Evolutionary conservation across 2,113 vertebrate genomes (phyloP), one percentile per base, ranked within the genome.

Genomic region (Eleginops maclovinus): DNA sequence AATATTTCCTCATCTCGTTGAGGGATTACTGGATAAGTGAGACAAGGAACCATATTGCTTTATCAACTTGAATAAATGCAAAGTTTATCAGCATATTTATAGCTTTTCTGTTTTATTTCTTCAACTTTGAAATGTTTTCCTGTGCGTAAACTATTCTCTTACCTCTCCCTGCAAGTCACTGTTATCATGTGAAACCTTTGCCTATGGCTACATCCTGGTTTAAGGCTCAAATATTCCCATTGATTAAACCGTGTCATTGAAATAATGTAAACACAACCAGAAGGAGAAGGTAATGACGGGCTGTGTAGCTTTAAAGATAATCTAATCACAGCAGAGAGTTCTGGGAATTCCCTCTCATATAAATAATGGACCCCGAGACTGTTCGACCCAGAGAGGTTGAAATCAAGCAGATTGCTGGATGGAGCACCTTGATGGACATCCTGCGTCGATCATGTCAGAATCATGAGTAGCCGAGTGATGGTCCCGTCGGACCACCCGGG

Each of bases 401-500:
- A 86, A 83, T 82, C 75, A 79, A 78, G 75, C 76, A 72, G 75
- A 85, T 64, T 70, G 83, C 82, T 66, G 81, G 75, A 80, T 73
- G 75, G 72, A 77, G 79, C 61, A 55, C 68, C 26, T 59, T 76
- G 83, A 88, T 55, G 74, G 83, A 89, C 75, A 44, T 60, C 54
- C 31, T 81, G 80, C 61, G 22, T 74, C 62, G 24, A 63, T 76
- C 73, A 73, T 31, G 68, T 84, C 85, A 85, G 71, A 79, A 50
- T 81, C 11, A 13, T 65, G 72, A 83, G 43, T 31, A 71, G 72
- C 36, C 1, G 16, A 28, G 26, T 36, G 55, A 40, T 17, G 64
- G 86, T 79, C 77, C 65, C 59, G 6, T 14, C 26, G 74, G 90
- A 90, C 91, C 91, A 87, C 85, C 84, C 72, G 79, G 81, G 63